A percentile compares a stretch with the other conserved stretches of the same genome.
Evolutionary conservation across 2,888 invertebrate genomes (phyloP).

Genomic region (Mactromeris polynyma): DNA sequence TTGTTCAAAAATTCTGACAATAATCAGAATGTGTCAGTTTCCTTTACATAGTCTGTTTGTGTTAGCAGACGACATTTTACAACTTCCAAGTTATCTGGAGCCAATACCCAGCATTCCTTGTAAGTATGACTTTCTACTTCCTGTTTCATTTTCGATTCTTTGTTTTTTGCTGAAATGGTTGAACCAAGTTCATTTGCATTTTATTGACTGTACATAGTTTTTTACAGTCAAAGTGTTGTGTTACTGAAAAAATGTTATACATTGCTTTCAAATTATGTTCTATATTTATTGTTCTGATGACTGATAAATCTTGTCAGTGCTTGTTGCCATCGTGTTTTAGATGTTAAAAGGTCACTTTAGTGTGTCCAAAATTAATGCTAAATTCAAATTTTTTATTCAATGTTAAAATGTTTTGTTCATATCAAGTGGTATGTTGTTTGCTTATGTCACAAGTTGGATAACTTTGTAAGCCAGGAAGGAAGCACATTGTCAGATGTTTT

Average conservation of each 20-base stretch:
- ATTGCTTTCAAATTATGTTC: neutral
- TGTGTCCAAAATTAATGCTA: neutral
- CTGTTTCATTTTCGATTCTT: neutral
- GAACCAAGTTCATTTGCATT: conserved; percentile 10
- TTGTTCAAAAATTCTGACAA: neutral
- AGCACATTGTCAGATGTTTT: conserved; percentile 16
- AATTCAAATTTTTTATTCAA: too few relatives aligned
- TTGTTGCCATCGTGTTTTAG: neutral
- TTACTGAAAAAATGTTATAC: neutral
- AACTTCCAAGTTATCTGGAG: conserved; percentile 26
- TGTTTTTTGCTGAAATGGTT: neutral
- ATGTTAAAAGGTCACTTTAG: neutral
- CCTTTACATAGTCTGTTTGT: conserved; percentile 61
- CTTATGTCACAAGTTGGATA: neutral
- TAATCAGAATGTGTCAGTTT: conserved; percentile 61
- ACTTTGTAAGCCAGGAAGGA: neutral
- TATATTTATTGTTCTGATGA: neutral
- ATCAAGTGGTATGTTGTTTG: conserved; percentile 1
- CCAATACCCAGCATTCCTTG: conserved; percentile 28
- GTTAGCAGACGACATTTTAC: conserved; percentile 41
- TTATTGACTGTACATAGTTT: neutral
- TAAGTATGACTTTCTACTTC: conserved; percentile 50
- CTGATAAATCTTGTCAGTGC: neutral
- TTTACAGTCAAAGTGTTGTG: neutral
- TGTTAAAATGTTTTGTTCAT: neutral